These are phyloP conservation scores for Calliopum simillimum DNA, from an alignment of 2,888 invertebrate genomes.

Conservation along the genomic window DNA sequence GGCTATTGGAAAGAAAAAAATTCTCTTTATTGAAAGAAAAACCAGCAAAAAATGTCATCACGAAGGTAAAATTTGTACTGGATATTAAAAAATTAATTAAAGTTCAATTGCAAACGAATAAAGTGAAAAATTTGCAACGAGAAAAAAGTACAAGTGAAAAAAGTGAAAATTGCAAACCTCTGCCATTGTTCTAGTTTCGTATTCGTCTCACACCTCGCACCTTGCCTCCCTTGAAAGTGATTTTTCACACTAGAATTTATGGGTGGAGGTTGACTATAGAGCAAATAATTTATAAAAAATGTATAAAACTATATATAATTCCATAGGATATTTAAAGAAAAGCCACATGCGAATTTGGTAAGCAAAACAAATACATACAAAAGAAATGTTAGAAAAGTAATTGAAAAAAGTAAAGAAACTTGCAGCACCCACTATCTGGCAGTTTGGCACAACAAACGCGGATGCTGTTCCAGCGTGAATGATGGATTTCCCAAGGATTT, in stretches of 20 bases:
- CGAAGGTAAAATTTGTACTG: slow-evolving; percentile 60
- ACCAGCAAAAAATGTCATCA: slow-evolving; percentile 59
- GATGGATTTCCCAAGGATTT: slow-evolving; percentile 47
- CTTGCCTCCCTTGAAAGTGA: too few relatives aligned
- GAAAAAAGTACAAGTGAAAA: slow-evolving; percentile 26
- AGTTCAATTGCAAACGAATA: slow-evolving; percentile 38
- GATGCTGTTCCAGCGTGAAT: background rate
- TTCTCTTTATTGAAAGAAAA: slow-evolving; percentile 44
- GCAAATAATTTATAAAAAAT: background rate
- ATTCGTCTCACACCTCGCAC: background rate
- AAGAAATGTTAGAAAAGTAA: background rate
- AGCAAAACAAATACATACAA: too few relatives aligned
- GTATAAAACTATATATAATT: slow-evolving; percentile 12
- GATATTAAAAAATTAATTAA: slow-evolving; percentile 51
- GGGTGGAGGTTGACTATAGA: too few relatives aligned
- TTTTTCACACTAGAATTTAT: too few relatives aligned
- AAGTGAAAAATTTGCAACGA: background rate
- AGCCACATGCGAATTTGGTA: background rate
- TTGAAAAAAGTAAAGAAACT: background rate
- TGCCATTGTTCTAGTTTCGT: slow-evolving; percentile 38
- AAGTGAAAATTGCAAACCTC: slow-evolving; percentile 36
- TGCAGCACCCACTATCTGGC: background rate
- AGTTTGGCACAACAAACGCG: too few relatives aligned
- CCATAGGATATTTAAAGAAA: background rate
- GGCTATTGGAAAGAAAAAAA: too few relatives aligned